Conservation (phyloP, 2,113 vertebrate species). For the Girardinichthys multiradiatus region DNA sequence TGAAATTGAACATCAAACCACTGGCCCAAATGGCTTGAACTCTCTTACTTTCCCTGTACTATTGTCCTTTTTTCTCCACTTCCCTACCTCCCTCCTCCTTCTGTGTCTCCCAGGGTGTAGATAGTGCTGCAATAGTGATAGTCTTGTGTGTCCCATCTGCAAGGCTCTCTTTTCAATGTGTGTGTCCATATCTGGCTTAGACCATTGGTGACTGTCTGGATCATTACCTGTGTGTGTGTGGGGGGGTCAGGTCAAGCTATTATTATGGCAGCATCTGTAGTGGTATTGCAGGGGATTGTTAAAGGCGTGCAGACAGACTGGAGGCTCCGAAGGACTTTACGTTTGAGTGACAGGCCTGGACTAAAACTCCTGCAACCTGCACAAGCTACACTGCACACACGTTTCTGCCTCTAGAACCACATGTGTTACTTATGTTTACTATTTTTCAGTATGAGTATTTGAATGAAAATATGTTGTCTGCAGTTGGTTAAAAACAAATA, state of each 20-base stretch:
- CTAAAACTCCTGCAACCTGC: conserved; percentile 28
- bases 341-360: conserved; percentile 54
- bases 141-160: conserved; percentile 30
- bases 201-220: conserved; percentile 32
- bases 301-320: conserved; percentile 54
- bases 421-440: not conserved
- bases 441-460: not conserved
- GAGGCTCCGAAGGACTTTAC: conserved; percentile 56
- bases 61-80: not conserved
- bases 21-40: conserved; percentile 20
- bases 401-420: not conserved
- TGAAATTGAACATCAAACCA: conserved; percentile 60
- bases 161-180: not conserved
- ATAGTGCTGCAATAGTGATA: conserved; percentile 63
- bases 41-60: not conserved
- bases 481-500: no score
- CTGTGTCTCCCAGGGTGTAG: conserved; percentile 51
- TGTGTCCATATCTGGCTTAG: not conserved
- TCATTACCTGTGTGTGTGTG: conserved; percentile 38
- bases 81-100: not conserved
- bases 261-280: conserved; percentile 68
- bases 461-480: not conserved
- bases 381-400: conserved; percentile 3
- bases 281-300: conserved; percentile 68
- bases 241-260: conserved; percentile 71